Evolutionary conservation across 2,888 invertebrate species (phyloP), one percentile per base, ranked within the genome.

Genomic region (Dolichopus griseipennis): DNA sequence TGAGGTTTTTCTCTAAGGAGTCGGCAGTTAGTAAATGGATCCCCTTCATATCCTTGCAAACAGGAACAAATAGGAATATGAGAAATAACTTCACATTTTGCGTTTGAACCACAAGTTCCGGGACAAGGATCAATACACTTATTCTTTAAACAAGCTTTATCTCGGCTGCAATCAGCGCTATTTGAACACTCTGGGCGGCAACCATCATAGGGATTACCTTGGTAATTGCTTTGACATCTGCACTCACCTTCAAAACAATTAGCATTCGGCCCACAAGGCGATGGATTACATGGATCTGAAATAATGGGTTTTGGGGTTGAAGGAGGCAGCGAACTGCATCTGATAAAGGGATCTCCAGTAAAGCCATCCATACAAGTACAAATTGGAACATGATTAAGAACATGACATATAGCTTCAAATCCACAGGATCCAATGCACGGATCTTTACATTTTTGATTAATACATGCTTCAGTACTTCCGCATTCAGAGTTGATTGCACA

Each of bases 361-460:
- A 85, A 89, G 41, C 89, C 89, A 71, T 87, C 87, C 72, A 88
- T 86, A 75, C 92, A 92, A 1, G 88, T 88, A 77, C 92, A 92
- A 63, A 90, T 87, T n/a, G 92, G 91, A 61, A 90, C 85, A 78
- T 93, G 92, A 77, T 91, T 91, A 34, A 90, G 79, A 9, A 92
- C 90, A 72, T 89, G 88, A 73, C 93, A 93, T 73, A 87, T 86
- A 7, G 91, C 90, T 76, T 91, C 90, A 20, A 89, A 84, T 20
- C 92, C 92, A 75, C 93, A 93, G 0, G 92, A 91, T 12, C 92
- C 91, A 18, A 89, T 87, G 73, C 93, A 93, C 34, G 93, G 93
- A 81, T 93, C 90, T 76, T 86, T 85, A 78, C 93, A 93, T 80
- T 87, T 90, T 76, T 90, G 88, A 75, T 90, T 88, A 61, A 92